Base-by-base conservation (phyloP, 2,797 vertebrate species). In the Australoheros facetus region DNA sequence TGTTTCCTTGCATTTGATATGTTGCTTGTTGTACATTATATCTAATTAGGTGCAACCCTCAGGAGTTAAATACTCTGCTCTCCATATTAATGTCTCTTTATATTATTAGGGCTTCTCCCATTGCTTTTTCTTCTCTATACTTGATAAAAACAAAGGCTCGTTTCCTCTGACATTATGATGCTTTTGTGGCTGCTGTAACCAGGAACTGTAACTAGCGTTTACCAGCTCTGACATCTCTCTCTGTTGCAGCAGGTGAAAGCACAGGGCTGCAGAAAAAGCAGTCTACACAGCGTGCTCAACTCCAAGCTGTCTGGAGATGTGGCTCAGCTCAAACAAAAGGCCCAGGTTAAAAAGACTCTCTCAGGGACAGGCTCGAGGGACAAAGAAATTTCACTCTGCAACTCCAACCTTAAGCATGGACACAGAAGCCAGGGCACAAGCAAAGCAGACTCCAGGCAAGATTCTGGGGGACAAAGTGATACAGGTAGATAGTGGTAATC, bases 271-370 rank as follows among this genome's bases (percentile, higher is more conserved):
- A 97, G 95, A 88, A 96, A 95, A 91, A 81, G 93, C 71, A 79
- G 91, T 59, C 87, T 90, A n/a, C 94, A 94, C 89, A 92, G 92
- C 5, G 87, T 95, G 74, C 90, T 96, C 84, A 87, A 85, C n/a
- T 93, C 96, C 66, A 93, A 95, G 23, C 90, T 95, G 90, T 90
- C 95, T 73, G 86, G 77, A 39, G 96, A 96, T 77, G 91, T 96
- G 79, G 94, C 94, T 13, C 97, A 96, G 90, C 95, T 97, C 84
- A 97, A 97, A 93, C 96, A 96, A 73, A 97, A 96, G 88, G 93
- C 94, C 85, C 95, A 96, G 92, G 93, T 87, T 93, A 97, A 96
- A 89, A 97, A 96, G 83, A 94, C 93, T 4, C 45, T 94, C 0
- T 84, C 95, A 79, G 95, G 96, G 86, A 85, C 92, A 62, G 89